A percentile compares a stretch with the other conserved stretches of the same genome.
These are phyloP conservation scores for Beroe ovata DNA, from an alignment of 37 sponge, comb jelly and placozoan species.

Conservation along the genomic window DNA sequence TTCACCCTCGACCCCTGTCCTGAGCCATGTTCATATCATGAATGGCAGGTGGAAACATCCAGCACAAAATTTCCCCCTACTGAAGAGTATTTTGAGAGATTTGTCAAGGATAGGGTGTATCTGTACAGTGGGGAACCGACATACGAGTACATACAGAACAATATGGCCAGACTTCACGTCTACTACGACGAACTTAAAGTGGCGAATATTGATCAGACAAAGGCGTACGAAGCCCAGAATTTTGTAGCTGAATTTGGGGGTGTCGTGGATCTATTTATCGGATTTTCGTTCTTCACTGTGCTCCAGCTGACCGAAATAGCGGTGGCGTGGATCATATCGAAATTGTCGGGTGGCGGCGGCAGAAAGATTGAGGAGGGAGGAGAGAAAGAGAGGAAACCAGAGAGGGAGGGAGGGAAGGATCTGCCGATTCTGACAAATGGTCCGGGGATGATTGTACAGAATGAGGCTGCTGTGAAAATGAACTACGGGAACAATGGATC, in stretches of 20 bases:
- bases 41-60: constrained; percentile 28
- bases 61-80: constrained; percentile 30
- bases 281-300: constrained; percentile 42
- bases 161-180: constrained; percentile 35
- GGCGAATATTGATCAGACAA: neutral
- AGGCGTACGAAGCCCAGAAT: constrained; percentile 62
- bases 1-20: neutral
- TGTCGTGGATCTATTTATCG: constrained; percentile 40
- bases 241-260: constrained; percentile 59
- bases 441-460: neutral
- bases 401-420: neutral
- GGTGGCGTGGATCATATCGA: neutral
- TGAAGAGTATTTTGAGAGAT: constrained; percentile 7
- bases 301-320: constrained; percentile 40
- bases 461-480: neutral
- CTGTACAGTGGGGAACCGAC: neutral
- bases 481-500: too few species aligned
- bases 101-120: constrained; percentile 11
- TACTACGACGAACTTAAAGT: constrained; percentile 13
- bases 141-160: neutral
- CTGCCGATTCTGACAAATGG: neutral
- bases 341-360: neutral
- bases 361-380: neutral
- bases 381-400: neutral
- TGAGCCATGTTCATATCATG: constrained; percentile 24